phyloP scores from a whole-genome alignment of 2,113 vertebrate species.

The Scalopus aquaticus region DNA sequence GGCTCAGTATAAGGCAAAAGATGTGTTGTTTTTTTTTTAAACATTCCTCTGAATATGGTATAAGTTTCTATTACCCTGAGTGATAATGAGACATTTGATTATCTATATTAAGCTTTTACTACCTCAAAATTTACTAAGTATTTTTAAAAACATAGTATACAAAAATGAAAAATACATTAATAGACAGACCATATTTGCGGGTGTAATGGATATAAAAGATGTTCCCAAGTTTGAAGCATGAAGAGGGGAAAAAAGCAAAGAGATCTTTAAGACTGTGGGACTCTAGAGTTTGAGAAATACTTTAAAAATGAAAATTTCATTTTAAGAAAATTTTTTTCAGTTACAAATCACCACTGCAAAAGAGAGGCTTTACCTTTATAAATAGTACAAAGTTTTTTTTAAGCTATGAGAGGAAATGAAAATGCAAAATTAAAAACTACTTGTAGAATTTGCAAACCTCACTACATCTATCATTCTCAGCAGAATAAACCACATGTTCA shows the following conservation, averaged over 20 bases:
- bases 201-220: background rate
- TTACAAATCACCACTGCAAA: conserved; percentile 25
- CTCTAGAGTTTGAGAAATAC: conserved; percentile 1
- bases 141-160: conserved; percentile 26
- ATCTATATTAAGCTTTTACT: conserved; percentile 21
- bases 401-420: conserved; percentile 24
- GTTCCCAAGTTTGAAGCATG: conserved; percentile 21
- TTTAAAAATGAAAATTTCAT: conserved; percentile 40
- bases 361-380: conserved; percentile 27
- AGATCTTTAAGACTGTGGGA: background rate
- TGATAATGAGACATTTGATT: background rate
- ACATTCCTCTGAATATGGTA: background rate
- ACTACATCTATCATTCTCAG: background rate
- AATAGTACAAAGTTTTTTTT: background rate
- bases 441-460: background rate
- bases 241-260: background rate
- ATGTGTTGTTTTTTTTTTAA: background rate
- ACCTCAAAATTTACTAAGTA: background rate
- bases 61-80: background rate
- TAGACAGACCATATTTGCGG: background rate
- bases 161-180: background rate
- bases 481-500: background rate
- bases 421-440: conserved; percentile 12
- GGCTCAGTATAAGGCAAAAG: background rate
- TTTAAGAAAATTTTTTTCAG: conserved; percentile 32